Evolutionary conservation across 2,888 invertebrate genomes (phyloP).

Genomic region (Tenthredo livida): DNA sequence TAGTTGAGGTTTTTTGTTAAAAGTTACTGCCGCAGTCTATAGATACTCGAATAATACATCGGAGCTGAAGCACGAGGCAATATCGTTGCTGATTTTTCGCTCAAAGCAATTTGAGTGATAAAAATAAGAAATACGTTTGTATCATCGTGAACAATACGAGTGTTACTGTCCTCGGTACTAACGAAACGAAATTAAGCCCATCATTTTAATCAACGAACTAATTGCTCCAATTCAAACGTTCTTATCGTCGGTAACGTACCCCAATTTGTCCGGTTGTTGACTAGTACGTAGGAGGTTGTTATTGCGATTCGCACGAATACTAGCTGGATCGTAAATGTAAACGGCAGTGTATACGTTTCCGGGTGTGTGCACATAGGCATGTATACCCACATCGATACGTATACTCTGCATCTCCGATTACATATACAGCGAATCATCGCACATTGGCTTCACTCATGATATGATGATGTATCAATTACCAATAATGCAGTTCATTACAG

Average conservation of each 20-base stretch:
- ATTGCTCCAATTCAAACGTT: constrained; percentile 44
- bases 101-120: background rate
- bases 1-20: background rate
- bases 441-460: background rate
- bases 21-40: background rate
- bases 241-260: constrained; percentile 25
- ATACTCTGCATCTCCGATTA: constrained; percentile 11
- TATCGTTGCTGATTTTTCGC: background rate
- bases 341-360: background rate
- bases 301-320: background rate
- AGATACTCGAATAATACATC: constrained; percentile 3
- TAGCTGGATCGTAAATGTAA: constrained; percentile 20
- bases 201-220: constrained; percentile 30
- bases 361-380: background rate
- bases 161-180: background rate
- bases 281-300: background rate
- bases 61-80: background rate
- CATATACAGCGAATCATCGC: background rate
- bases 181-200: constrained; percentile 29
- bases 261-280: constrained; percentile 37
- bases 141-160: background rate
- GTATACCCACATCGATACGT: too few species aligned
- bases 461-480: background rate
- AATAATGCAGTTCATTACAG: background rate
- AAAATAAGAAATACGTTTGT: background rate